Evolutionary conservation across 1,140 invertebrate species (phyloP).

Genomic region (Atta colombica): DNA sequence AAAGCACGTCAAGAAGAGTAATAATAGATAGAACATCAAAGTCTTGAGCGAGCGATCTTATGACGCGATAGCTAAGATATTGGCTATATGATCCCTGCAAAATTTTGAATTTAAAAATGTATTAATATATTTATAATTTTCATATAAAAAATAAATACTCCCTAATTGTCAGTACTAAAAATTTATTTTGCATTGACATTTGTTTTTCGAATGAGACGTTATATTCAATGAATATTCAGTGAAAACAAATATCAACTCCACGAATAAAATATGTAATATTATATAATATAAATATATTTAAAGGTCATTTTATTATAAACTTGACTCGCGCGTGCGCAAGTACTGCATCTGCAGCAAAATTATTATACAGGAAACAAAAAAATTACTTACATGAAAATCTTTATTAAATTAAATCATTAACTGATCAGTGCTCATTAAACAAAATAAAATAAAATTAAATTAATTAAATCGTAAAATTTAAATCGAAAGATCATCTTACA

Average conservation of each 20-base stretch:
- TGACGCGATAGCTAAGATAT: neutral
- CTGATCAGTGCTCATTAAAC: too few species aligned
- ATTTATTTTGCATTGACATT: conserved; percentile 12
- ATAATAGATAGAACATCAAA: neutral
- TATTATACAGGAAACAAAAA: neutral
- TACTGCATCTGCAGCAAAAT: neutral
- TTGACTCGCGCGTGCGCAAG: neutral
- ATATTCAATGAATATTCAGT: neutral
- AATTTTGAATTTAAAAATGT: too few species aligned
- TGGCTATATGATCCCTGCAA: too few species aligned
- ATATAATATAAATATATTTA: neutral
- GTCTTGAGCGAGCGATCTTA: neutral
- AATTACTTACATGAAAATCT: neutral
- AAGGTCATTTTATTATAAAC: neutral
- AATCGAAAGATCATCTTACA: too few species aligned
- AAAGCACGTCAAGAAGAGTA: neutral
- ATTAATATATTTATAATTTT: too few species aligned
- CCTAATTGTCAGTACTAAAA: too few species aligned
- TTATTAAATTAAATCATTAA: neutral
- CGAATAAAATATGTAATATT: conserved; percentile 18
- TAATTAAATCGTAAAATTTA: too few species aligned
- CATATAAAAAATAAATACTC: too few species aligned
- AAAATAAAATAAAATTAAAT: too few species aligned
- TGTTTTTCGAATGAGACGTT: neutral
- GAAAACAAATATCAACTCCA: too few species aligned